Conservation (phyloP, 2,888 invertebrate species). For the Dendrolimus houi region DNA sequence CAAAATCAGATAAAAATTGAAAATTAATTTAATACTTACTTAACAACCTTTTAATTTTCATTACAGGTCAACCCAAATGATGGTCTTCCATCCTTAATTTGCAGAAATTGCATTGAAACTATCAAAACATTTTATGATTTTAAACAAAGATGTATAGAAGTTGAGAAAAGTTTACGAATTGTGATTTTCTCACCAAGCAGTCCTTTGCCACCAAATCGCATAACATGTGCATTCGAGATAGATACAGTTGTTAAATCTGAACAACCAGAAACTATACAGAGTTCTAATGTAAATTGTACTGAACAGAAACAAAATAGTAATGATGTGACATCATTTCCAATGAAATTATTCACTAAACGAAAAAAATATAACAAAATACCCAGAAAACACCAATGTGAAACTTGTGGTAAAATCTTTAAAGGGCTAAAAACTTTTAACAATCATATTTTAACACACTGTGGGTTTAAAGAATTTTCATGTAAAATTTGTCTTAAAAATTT, state of each 20-base stretch:
- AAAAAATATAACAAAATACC: slow-evolving; percentile 1
- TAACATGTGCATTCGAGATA: neutral
- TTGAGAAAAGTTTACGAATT: slow-evolving; percentile 5
- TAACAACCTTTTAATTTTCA: neutral
- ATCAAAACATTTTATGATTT: slow-evolving; percentile 29
- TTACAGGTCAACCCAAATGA: slow-evolving; percentile 12
- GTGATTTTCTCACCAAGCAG: neutral
- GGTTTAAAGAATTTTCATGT: slow-evolving; percentile 42
- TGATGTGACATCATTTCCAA: no score
- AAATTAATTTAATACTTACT: no score
- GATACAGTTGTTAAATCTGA: neutral
- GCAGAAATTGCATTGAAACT: slow-evolving; percentile 21
- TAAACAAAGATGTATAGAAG: slow-evolving; percentile 24
- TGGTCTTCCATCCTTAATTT: slow-evolving; percentile 21
- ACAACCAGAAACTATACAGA: neutral
- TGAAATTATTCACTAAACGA: no score
- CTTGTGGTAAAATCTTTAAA: slow-evolving; percentile 25
- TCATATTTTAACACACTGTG: slow-evolving; percentile 45
- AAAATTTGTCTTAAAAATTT: slow-evolving; percentile 42
- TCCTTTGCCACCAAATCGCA: neutral
- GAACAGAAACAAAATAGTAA: no score
- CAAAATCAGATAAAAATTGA: no score
- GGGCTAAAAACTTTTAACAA: slow-evolving; percentile 21
- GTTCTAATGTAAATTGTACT: no score
- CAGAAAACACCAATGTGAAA: slow-evolving; percentile 20